A percentile compares a stretch with the other conserved stretches of the same genome.
Conservation (phyloP, 30 jellyfish, hydroid and myxozoan species). For the Phacellophora camtschatica region DNA sequence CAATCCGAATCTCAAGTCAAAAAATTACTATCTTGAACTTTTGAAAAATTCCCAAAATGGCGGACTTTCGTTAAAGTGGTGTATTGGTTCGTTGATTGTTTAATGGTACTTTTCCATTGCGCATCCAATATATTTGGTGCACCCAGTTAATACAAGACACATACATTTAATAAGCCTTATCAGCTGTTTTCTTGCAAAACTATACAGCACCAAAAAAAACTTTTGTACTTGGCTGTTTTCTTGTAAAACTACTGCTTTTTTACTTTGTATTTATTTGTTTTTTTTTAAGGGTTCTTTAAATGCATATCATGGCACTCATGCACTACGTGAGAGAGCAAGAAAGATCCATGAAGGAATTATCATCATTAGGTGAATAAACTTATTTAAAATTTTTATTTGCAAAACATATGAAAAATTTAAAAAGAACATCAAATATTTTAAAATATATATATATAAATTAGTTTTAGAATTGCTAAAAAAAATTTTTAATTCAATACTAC, state of each 20-base stretch:
- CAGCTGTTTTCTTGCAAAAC: neutral
- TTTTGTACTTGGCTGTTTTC: too few relatives aligned
- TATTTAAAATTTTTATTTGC: neutral
- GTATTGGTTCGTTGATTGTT: neutral
- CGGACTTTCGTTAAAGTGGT: too few relatives aligned
- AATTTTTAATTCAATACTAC: neutral
- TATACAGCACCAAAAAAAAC: neutral
- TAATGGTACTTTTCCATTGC: neutral
- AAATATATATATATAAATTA: neutral
- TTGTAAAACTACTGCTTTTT: neutral
- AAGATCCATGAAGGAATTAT: slow-evolving; percentile 95
- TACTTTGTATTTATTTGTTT: neutral
- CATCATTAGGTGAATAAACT: slow-evolving; percentile 73
- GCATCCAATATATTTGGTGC: neutral
- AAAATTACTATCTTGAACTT: too few relatives aligned
- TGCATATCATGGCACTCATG: slow-evolving; percentile 98
- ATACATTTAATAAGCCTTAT: neutral
- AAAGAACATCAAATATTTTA: too few relatives aligned
- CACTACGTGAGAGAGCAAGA: slow-evolving; percentile 96
- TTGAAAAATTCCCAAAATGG: too few relatives aligned
- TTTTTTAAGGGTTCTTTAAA: slow-evolving; percentile 82
- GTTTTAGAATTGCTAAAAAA: neutral
- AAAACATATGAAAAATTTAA: neutral
- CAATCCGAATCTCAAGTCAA: too few relatives aligned
- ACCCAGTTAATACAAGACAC: too few relatives aligned